A percentile compares a stretch with the other conserved stretches of the same genome.
These are phyloP conservation scores for Apamea monoglypha DNA, from an alignment of 2,888 invertebrate genomes.

Conservation along the genomic window DNA sequence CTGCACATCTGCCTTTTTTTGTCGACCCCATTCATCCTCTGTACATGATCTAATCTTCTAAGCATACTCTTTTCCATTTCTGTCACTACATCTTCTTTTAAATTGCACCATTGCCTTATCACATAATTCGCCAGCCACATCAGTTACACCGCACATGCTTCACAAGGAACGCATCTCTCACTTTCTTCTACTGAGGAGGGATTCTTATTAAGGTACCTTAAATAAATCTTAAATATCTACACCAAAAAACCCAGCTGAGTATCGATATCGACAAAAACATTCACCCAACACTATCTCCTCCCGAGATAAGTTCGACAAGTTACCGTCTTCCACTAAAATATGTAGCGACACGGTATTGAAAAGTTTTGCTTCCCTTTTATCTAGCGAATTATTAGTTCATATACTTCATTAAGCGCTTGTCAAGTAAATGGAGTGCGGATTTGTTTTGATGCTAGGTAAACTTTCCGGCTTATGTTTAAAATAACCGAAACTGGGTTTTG, in stretches of 20 bases:
- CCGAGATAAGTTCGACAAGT: constrained; percentile 86
- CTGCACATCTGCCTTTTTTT: not conserved
- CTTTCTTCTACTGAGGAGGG: not conserved
- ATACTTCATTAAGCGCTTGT: constrained; percentile 68
- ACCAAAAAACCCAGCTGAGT: not conserved
- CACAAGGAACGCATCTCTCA: not conserved
- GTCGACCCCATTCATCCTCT: too few species aligned
- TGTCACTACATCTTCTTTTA: not conserved
- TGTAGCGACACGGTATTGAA: constrained; percentile 88
- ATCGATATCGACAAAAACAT: constrained; percentile 43
- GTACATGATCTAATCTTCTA: too few species aligned
- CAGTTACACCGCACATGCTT: not conserved
- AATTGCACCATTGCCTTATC: not conserved
- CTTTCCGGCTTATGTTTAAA: not conserved
- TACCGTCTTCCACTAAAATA: constrained; percentile 86
- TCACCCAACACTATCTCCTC: constrained; percentile 68
- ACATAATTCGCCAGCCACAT: not conserved
- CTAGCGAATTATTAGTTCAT: constrained; percentile 69
- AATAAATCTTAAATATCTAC: not conserved
- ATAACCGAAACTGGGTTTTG: not conserved
- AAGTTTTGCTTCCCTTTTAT: constrained; percentile 81
- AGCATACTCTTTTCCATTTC: not conserved
- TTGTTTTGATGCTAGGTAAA: constrained; percentile 9
- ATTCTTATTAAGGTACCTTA: not conserved
- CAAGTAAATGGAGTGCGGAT: not conserved